phyloP scores from a whole-genome alignment of 2,888 invertebrate species.

The Zootermopsis nevadensis region DNA sequence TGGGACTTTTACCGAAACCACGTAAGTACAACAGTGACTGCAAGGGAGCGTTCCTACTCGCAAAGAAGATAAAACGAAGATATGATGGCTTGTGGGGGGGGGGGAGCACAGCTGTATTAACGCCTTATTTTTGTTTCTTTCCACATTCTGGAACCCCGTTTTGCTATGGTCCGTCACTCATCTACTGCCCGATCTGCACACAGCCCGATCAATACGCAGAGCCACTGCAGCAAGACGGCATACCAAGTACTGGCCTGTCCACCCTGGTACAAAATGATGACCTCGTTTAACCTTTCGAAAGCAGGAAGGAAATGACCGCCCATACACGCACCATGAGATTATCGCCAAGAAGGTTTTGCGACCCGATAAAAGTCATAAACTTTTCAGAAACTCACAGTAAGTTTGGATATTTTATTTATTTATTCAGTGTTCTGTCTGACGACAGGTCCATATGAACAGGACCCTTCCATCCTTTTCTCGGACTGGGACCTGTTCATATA shows the following conservation, averaged over 20 bases:
- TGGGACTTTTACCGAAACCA: no score
- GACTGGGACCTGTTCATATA: no score
- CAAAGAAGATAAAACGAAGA: no score
- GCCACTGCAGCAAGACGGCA: conserved; percentile 32
- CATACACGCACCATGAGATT: not conserved
- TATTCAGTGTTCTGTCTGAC: no score
- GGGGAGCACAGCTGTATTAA: not conserved
- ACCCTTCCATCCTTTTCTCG: no score
- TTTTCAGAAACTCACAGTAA: not conserved
- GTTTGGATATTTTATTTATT: no score
- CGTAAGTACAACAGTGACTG: no score
- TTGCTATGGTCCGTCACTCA: not conserved
- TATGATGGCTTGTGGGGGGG: no score
- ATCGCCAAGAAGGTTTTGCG: not conserved
- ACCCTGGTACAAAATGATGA: conserved; percentile 25
- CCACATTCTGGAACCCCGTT: not conserved
- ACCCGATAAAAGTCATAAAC: not conserved
- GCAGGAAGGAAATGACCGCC: conserved; percentile 8
- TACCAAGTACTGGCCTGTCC: conserved; percentile 33
- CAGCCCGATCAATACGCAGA: conserved; percentile 32
- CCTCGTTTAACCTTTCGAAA: conserved; percentile 39
- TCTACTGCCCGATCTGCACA: not conserved
- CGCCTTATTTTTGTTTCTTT: not conserved
- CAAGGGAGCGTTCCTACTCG: no score
- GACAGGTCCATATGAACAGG: no score